Base-by-base conservation (phyloP, 64 coral and sea anemone genomes). In the Montipora foliosa region DNA sequence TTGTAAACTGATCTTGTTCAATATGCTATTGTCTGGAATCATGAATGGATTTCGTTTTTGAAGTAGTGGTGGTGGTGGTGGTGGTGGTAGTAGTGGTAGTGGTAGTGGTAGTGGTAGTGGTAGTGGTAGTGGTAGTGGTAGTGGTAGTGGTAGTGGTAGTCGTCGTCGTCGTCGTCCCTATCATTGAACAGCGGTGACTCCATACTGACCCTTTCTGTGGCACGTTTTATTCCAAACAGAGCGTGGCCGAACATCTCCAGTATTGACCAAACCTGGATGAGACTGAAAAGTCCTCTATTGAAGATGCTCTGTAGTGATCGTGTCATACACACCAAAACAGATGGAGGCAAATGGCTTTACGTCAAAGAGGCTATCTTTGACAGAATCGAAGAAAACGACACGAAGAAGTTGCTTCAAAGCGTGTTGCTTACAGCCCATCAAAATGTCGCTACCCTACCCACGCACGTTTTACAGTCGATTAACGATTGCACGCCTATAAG, bases 261-360 rank as follows among this genome's bases (percentile, higher is more conserved):
- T 51, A 88, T 98, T 45, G 90, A 92, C 14, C 80, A 79, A 67
- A 91, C 89, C 53, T 98, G 93, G 96, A 93, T 66, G 10, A 76
- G 46, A 15, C 79, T 93, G 44, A 44, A 93, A 48, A 20, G 90
- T 16, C 61, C 62, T 47, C 90, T 93, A n/a, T 87, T 93, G 14
- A 3, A 80, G 45, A 61, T 51, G 47, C 20, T 98, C 6, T 71
- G 92, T 17, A 1, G 22, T 21, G 53, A 81, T 4, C 37, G 87
- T 46, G 74, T 95, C 1, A 67, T 95, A 4, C 57, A 74, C 75
- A 98, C 87, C 57, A 20, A 76, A 74, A 89, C 87, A 2, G n/a
- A 74, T 29, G 82, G 87, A 5, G 90, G 84, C 15, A 78, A 51
- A 51, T 98, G 96, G 96, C 77, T 95, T 13, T 64, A 75, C 44